These are phyloP conservation scores for Amblyjoppa proteus DNA, from an alignment of 2,888 invertebrate genomes.

Conservation along the genomic window DNA sequence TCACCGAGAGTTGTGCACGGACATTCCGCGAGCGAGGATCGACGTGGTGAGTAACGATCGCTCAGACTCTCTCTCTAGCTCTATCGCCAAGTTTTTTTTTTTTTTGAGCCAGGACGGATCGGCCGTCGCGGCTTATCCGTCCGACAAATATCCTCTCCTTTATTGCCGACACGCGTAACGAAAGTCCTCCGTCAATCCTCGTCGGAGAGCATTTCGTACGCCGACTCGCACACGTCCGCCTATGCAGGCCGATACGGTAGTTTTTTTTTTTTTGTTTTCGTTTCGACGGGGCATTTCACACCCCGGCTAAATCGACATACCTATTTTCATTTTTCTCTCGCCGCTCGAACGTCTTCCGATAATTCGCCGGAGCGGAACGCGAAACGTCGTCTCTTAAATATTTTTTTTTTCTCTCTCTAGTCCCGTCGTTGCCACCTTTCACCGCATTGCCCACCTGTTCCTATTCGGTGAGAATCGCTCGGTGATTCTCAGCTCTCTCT, in stretches of 20 bases:
- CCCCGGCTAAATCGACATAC: neutral
- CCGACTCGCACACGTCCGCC: neutral
- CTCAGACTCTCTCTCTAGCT: neutral
- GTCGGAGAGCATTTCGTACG: neutral
- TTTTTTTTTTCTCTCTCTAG: neutral
- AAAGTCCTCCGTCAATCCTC: neutral
- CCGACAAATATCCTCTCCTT: neutral
- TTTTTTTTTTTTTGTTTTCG: too few relatives aligned
- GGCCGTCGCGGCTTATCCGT: neutral
- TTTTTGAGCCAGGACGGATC: neutral
- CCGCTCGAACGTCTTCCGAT: neutral
- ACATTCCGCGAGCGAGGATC: constrained; percentile 39
- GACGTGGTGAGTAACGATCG: constrained; percentile 65
- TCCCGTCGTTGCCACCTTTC: neutral
- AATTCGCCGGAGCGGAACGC: neutral
- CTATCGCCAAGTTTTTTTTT: constrained; percentile 11
- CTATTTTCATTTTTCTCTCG: neutral
- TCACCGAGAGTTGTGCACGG: constrained; percentile 14
- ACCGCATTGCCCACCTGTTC: constrained; percentile 18
- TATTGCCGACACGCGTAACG: neutral
- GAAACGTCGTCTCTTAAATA: neutral
- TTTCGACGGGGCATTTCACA: neutral
- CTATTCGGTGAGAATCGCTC: neutral
- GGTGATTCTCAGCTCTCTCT: too few relatives aligned
- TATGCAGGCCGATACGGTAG: constrained; percentile 11